phyloP scores from a whole-genome alignment of 2,797 vertebrate species.

The Phataginus tricuspis region DNA sequence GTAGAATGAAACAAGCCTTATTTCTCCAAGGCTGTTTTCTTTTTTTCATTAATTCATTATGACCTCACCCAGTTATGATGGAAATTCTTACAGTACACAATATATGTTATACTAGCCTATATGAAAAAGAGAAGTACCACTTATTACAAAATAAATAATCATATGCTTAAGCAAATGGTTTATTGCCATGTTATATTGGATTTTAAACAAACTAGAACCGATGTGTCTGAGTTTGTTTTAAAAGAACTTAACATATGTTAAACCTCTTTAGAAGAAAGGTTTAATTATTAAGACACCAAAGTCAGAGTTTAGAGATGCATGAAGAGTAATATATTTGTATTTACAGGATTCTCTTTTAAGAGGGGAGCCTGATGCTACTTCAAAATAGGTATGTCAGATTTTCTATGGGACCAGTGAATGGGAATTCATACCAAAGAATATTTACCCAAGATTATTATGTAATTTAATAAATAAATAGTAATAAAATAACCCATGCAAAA shows the following conservation, averaged over 20 bases:
- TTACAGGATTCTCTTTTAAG: background rate
- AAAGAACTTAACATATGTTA: slow-evolving; percentile 32
- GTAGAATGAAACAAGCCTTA: background rate
- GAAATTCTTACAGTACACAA: background rate
- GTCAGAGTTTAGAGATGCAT: slow-evolving; percentile 51
- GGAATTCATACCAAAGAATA: background rate
- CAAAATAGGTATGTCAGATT: background rate
- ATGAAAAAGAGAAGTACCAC: background rate
- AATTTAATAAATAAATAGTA: background rate
- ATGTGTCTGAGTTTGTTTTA: slow-evolving; percentile 36
- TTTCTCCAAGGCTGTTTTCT: slow-evolving; percentile 15
- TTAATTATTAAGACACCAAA: slow-evolving; percentile 54
- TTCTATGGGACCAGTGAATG: background rate
- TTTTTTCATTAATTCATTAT: slow-evolving; percentile 25
- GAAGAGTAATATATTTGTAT: slow-evolving; percentile 33
- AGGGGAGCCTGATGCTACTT: background rate
- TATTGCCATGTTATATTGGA: background rate
- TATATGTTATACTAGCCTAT: background rate
- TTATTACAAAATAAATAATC: slow-evolving; percentile 39
- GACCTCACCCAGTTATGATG: background rate
- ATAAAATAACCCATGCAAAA: background rate
- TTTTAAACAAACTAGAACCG: slow-evolving; percentile 33
- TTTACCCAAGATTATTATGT: background rate
- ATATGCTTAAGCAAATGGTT: slow-evolving; percentile 3
- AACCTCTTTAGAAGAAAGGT: background rate